phyloP scores from a whole-genome alignment of 1,140 invertebrate species.

The Steinernema feltiae region DNA sequence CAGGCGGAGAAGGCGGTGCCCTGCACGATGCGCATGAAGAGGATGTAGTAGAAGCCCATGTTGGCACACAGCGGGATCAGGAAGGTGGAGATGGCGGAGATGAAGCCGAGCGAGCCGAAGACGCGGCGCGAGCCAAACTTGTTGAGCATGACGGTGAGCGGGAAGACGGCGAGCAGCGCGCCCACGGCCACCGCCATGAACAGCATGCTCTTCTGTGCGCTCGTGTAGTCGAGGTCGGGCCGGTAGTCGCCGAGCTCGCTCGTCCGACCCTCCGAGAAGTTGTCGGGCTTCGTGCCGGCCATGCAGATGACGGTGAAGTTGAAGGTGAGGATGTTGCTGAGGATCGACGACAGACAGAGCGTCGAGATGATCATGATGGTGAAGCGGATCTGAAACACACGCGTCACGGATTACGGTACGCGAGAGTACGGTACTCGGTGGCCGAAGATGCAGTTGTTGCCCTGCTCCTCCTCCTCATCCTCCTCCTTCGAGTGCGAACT shows the following conservation, averaged over 20 bases:
- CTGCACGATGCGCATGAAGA: conserved; percentile 22
- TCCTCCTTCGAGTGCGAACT: not conserved
- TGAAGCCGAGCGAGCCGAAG: conserved; percentile 12
- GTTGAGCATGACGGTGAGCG: conserved; percentile 49
- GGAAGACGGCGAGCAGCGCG: conserved; percentile 51
- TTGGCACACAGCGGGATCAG: not conserved
- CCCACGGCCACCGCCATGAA: conserved; percentile 56
- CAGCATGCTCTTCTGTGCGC: conserved; percentile 43
- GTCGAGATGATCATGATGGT: conserved; percentile 52
- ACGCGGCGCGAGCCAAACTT: conserved; percentile 44
- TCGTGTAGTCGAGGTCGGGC: conserved; percentile 48
- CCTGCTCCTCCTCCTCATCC: not conserved
- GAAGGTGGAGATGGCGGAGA: not conserved
- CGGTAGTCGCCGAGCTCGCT: conserved; percentile 25
- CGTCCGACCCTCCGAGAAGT: conserved; percentile 27
- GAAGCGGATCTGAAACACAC: conserved; percentile 40
- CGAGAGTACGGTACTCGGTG: no score
- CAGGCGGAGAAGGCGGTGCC: conserved; percentile 26
- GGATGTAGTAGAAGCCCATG: conserved; percentile 24
- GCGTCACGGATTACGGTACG: no score
- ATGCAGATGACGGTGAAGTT: conserved; percentile 57
- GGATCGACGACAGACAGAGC: conserved; percentile 52
- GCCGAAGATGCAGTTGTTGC: conserved; percentile 8
- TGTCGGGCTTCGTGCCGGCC: conserved; percentile 43
- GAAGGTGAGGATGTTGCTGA: conserved; percentile 54